Base-by-base conservation (phyloP, 2,113 vertebrate species). In the Chamaetylas fuelleborni region DNA sequence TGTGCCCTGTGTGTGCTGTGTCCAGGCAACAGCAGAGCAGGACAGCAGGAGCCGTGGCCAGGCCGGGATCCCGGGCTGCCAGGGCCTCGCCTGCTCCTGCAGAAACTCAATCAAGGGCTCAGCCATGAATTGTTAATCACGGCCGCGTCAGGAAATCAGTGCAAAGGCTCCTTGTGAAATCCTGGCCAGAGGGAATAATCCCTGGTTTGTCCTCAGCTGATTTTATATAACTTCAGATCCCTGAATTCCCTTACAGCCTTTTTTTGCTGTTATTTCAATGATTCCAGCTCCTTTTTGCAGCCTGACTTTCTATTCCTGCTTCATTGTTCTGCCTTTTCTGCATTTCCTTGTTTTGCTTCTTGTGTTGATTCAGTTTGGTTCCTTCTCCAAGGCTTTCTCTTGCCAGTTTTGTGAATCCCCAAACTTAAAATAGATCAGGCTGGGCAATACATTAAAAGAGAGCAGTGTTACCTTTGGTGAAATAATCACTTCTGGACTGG, bases 261-360 rank as follows among this genome's bases (percentile, higher is more conserved):
- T 51, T 76, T 64, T 24, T 11, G 2, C 36, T 72, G n/a, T 31
- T 34, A 3, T 6, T 71, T 86, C 40, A 33, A 5, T 58, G 58
- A 31, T 67, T 88, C 50, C 43, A 62, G 3, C 40, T 80, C 38
- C 31, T 81, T 43, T 54, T 64, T 80, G 19, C 57, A 34, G 36
- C 64, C 43, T 69, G 64, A 48, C 87, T 94, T 96, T 95, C 94
- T 96, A 80, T 94, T 96, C 94, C 85, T 81, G 28, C 86, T 95
- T 94, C 53, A 3, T 38, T 84, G 56, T 94, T 97, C 88, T 95
- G 86, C 64, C 80, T 96, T 94, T 90, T 94, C 64, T 53, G 43
- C 20, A 1, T 94, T 96, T 96, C 93, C 94, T 84, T 74, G 34
- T 95, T 97, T 90, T 95, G 78, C 78, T 87, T 85, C 91, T 89